A percentile compares a stretch with the other conserved stretches of the same genome.
Evolutionary conservation across 2,888 invertebrate species (phyloP).

Genomic region (Acanthosepion pharaonis): DNA sequence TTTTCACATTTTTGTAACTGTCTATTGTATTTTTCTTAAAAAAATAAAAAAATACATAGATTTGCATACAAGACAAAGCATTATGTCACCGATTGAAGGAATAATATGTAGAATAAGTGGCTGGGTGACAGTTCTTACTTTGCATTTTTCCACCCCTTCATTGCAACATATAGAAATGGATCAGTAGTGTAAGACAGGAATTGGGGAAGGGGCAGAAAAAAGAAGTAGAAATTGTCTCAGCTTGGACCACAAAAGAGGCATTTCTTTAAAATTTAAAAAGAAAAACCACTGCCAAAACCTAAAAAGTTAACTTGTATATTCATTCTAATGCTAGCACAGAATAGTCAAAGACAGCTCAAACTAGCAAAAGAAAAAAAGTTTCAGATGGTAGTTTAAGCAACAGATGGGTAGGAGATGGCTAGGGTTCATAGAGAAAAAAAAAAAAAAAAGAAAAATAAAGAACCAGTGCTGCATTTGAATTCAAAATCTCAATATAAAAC

Average conservation of each 20-base stretch:
- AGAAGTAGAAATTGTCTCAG: background rate
- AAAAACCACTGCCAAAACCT: background rate
- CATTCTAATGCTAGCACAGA: slow-evolving; percentile 11
- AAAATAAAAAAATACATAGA: background rate
- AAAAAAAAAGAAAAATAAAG: background rate
- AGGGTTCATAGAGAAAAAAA: background rate
- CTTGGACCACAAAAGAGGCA: background rate
- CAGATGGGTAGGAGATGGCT: background rate
- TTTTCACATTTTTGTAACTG: background rate
- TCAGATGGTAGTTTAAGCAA: background rate
- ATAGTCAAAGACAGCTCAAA: background rate
- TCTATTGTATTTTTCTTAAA: too few relatives aligned
- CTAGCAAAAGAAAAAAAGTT: background rate
- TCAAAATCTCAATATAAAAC: slow-evolving; percentile 33
- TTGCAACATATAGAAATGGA: background rate
- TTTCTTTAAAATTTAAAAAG: background rate
- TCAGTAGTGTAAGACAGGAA: background rate
- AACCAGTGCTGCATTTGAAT: background rate
- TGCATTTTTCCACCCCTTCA: background rate
- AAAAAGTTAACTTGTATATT: background rate
- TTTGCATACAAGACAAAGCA: background rate
- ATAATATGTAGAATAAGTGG: background rate
- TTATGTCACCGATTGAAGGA: background rate
- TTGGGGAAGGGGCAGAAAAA: background rate
- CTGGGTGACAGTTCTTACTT: background rate